Evolutionary conservation across 1,140 invertebrate genomes (phyloP), one percentile per base, ranked within the genome.

Genomic region (Drosophila yakuba): DNA sequence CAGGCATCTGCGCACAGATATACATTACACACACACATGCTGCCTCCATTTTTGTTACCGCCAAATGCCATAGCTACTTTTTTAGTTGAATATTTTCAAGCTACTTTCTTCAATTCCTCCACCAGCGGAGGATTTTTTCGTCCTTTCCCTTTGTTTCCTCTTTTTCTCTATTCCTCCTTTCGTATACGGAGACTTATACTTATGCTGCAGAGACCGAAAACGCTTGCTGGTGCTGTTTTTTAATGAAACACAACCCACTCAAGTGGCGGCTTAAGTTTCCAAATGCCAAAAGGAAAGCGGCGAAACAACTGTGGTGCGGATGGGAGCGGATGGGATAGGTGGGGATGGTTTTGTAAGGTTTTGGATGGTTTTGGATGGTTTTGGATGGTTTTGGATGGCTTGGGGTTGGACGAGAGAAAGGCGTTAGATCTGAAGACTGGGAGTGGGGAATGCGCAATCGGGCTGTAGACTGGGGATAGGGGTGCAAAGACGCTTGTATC

Each of bases 191-290:
- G 52, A 10, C 36, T 43, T 50, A 6, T 60, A 10, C 36, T 43
- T 50, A 6, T 60, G 15, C 39, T 36, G 38, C 44, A 28, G 52
- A 20, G 63, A 15, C 12, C 23, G 60, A 56, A 56, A 50, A n/a
- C 28, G 41, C 8, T 39, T 50, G 38, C 20, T 14, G 23, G 41
- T 64, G 57, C 59, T 79, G 71, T 88, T 86, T 85, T 86, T 86
- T 88, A 86, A 88, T 83, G 75, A 83, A 79, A 86, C 84, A 72
- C 82, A 82, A 80, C 81, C 81, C 81, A 80, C 77, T 84, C 75
- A 66, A 86, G 78, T 73, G 74, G 78, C 62, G 75, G 79, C 82
- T 88, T 82, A 81, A 78, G 83, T 88, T 88, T 82, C 66, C 81
- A 80, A 81, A 86, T 72, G 54, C 82, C 63, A 62, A 69, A 79